phyloP scores from a whole-genome alignment of 2,113 vertebrate species.

The Rutilus rutilus region DNA sequence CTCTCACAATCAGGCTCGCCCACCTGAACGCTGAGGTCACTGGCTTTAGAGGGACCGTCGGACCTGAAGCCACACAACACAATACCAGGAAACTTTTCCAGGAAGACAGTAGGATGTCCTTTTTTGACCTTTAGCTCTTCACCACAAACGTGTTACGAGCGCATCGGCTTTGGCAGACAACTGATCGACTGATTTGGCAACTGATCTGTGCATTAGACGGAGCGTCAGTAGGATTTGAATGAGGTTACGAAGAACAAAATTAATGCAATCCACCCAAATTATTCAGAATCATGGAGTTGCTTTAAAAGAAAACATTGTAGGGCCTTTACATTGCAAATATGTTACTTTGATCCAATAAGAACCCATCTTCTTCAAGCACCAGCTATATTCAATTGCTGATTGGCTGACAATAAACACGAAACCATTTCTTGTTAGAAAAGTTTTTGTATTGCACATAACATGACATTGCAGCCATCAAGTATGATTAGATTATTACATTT shows the following conservation, averaged over 20 bases:
- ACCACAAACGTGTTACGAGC: neutral
- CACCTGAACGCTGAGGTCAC: neutral
- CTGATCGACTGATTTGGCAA: neutral
- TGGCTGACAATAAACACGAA: neutral
- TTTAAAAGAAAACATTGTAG: neutral
- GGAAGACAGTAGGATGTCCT: slow-evolving; percentile 17
- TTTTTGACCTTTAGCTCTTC: neutral
- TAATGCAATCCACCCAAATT: too few relatives aligned
- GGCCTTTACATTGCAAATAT: neutral
- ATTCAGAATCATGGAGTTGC: neutral
- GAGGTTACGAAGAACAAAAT: too few relatives aligned
- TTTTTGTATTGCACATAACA: slow-evolving; percentile 20
- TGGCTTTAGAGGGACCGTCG: neutral
- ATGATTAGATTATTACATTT: neutral
- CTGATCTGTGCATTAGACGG: neutral
- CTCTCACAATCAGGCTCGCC: neutral
- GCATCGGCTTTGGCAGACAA: neutral
- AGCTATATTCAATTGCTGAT: neutral
- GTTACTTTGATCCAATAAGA: neutral
- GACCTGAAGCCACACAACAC: slow-evolving; percentile 9
- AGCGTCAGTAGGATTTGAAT: neutral
- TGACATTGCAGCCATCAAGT: neutral
- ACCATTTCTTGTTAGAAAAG: neutral
- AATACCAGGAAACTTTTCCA: slow-evolving; percentile 26
- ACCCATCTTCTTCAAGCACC: too few relatives aligned